Evolutionary conservation across 2,888 invertebrate genomes (phyloP).

Genomic region (Brachylomia viminalis): DNA sequence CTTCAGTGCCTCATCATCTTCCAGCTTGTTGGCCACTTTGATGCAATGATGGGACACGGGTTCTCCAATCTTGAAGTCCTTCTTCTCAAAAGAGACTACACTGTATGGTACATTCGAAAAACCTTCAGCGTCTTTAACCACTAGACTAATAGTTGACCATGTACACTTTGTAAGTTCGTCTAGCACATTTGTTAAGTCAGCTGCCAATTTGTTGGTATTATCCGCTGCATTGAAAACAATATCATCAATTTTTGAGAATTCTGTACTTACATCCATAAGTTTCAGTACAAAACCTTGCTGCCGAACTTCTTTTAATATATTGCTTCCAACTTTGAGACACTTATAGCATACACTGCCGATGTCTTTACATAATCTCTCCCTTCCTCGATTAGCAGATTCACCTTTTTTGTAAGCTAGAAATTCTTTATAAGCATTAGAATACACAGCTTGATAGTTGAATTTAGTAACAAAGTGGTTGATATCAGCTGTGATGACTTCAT

Average conservation of each 20-base stretch:
- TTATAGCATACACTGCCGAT: slow-evolving; percentile 90
- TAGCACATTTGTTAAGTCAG: slow-evolving; percentile 75
- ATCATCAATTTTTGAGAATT: slow-evolving; percentile 84
- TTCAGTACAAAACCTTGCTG: slow-evolving; percentile 85
- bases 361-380: slow-evolving; percentile 85
- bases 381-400: slow-evolving; percentile 80
- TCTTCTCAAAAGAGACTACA: slow-evolving; percentile 86
- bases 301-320: slow-evolving; percentile 85
- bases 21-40: slow-evolving; percentile 72
- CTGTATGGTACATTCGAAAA: slow-evolving; percentile 84
- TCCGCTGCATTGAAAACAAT: slow-evolving; percentile 82
- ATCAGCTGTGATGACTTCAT: slow-evolving; percentile 82
- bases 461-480: slow-evolving; percentile 83
- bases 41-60: slow-evolving; percentile 81
- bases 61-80: slow-evolving; percentile 87
- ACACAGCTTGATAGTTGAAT: slow-evolving; percentile 83
- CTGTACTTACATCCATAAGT: slow-evolving; percentile 84
- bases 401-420: slow-evolving; percentile 84
- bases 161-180: slow-evolving; percentile 82
- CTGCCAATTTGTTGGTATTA: slow-evolving; percentile 80
- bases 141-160: slow-evolving; percentile 85
- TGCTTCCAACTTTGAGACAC: slow-evolving; percentile 89
- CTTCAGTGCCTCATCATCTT: slow-evolving; percentile 80
- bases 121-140: slow-evolving; percentile 80
- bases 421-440: slow-evolving; percentile 84